Base-by-base conservation (phyloP, 2,113 vertebrate species). In the Protobothrops flavoviridis region DNA sequence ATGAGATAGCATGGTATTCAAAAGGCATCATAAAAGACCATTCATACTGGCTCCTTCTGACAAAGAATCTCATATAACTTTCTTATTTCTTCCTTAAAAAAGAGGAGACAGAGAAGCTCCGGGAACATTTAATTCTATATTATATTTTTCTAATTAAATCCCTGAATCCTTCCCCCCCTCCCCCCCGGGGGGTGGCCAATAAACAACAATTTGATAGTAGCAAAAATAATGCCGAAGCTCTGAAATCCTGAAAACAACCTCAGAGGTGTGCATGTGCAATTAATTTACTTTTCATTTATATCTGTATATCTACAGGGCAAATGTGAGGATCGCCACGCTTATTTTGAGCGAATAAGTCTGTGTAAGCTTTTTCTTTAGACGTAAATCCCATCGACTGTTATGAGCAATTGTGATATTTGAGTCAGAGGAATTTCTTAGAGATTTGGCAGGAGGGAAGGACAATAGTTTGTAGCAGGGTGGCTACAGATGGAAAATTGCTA, bases 61-160 rank as follows among this genome's bases (percentile, higher is more conserved):
- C 90, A 95, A 93, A 96, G 90, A 95, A 94, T 87, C 90, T 95
- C 29, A 95, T 92, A 56, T 13, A 92, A 96, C 61, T 93, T 94
- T 92, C 95, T 59, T 93, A 88, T 96, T 90, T 95, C 93, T 50
- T 94, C 94, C 29, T 15, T 57, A 93, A 92, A 59, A 56, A 15
- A 15, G 1, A 50, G 33, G 33, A 17, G 13, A 13, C 3, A 13
- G 26, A 43, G 55, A 20, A 26, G 85, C 91, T 90, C 87, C 69
- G 57, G 89, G 86, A 93, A 95, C 94, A 95, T 93, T 97, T 96
- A 97, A 97, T 97, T 97, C 92, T 96, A 97, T 97, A 92, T 95
- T 97, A 94, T 93, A 95, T 91, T 96, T 96, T 97, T 96, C 94
- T 94, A 96, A 96, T 97, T 97, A 97, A 94, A 95, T 97, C 97